Evolutionary conservation across 2,888 invertebrate genomes (phyloP).

Genomic region (Heterodera filipjevi): DNA sequence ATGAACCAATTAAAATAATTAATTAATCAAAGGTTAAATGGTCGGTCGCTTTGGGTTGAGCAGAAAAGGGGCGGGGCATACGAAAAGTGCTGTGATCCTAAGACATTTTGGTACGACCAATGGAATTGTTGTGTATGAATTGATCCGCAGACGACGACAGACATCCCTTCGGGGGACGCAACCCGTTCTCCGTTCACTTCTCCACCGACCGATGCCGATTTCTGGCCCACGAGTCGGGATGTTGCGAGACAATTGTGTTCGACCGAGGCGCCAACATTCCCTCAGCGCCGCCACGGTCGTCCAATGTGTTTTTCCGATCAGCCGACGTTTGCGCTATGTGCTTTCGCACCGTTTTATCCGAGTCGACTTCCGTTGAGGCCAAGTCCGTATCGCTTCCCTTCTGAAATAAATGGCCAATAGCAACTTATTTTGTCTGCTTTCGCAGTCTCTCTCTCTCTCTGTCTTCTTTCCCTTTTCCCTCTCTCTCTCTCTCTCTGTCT

Average conservation of each 20-base stretch:
- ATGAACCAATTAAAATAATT: too few species aligned
- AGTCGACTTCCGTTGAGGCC: not conserved
- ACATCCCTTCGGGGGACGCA: not conserved
- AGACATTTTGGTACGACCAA: not conserved
- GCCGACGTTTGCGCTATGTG: not conserved
- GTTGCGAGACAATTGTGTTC: constrained; percentile 25
- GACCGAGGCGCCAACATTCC: constrained; percentile 16
- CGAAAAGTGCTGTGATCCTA: constrained; percentile 1
- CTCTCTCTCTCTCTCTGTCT: not conserved
- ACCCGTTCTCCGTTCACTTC: constrained; percentile 12
- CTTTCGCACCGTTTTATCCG: not conserved
- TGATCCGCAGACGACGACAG: constrained; percentile 4
- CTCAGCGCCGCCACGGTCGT: not conserved
- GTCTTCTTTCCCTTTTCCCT: not conserved
- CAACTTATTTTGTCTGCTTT: not conserved
- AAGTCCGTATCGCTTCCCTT: constrained; percentile 28
- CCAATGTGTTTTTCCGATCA: constrained; percentile 1
- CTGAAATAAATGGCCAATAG: not conserved
- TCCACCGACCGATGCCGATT: constrained; percentile 27
- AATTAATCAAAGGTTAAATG: not conserved
- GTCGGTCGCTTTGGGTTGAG: not conserved
- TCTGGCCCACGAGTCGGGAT: constrained; percentile 23
- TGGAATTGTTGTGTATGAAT: not conserved
- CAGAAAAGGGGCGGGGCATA: not conserved
- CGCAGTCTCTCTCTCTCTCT: not conserved